phyloP scores from a whole-genome alignment of 2,797 vertebrate species.

The Sebastes taczanowskii region DNA sequence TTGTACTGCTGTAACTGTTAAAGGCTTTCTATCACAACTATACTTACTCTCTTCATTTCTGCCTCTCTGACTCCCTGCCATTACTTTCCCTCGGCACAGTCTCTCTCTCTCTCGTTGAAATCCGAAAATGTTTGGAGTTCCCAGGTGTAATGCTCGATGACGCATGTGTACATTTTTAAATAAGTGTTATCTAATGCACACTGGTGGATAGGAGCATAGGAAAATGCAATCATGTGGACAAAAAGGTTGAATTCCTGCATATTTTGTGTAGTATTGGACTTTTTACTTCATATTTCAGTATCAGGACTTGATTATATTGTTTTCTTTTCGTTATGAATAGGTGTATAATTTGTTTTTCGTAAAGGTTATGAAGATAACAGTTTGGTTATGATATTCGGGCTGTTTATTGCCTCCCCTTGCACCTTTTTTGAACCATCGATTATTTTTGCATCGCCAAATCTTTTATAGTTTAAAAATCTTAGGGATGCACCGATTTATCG shows the following conservation, averaged over 20 bases:
- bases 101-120: background rate
- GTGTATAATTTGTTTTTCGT: background rate
- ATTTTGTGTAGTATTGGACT: background rate
- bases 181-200: background rate
- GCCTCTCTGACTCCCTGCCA: background rate
- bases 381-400: background rate
- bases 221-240: background rate
- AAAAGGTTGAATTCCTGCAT: background rate
- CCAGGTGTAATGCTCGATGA: background rate
- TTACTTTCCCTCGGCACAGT: background rate
- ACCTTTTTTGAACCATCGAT: rapidly evolving
- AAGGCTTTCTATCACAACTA: background rate
- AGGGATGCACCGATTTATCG: too few species aligned
- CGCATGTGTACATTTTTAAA: background rate
- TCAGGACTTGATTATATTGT: background rate
- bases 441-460: background rate
- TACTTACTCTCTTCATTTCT: background rate
- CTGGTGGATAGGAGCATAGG: background rate
- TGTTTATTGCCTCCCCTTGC: background rate
- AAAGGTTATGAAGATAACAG: background rate
- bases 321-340: background rate
- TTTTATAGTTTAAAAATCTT: background rate
- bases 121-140: background rate
- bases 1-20: background rate
- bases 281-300: background rate